Percentiles rank a stretch among this genome's conserved stretches.
Conservation (phyloP, 2,113 vertebrate genomes). For the Mastomys coucha region DNA sequence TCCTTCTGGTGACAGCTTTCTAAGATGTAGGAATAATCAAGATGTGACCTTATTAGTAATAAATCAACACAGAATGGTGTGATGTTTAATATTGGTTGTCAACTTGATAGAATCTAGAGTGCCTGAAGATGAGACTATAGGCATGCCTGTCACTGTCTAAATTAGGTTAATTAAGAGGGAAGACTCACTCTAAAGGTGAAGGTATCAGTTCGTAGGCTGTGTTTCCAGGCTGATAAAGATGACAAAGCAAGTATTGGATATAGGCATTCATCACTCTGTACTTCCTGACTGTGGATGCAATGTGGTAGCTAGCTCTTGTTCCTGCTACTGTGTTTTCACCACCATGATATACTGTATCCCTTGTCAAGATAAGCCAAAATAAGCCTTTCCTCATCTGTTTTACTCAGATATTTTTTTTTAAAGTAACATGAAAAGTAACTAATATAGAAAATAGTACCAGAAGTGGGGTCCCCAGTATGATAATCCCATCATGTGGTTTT, state of each 20-base stretch:
- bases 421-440: not conserved
- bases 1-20: not conserved
- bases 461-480: not conserved
- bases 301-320: not conserved
- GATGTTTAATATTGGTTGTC: constrained; percentile 5
- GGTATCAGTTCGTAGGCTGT: not conserved
- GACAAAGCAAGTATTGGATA: not conserved
- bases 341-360: not conserved
- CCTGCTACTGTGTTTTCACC: not conserved
- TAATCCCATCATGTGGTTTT: not conserved
- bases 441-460: not conserved
- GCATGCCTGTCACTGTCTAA: not conserved
- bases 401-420: not conserved
- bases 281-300: not conserved
- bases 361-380: not conserved
- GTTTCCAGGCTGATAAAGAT: not conserved
- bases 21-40: constrained; percentile 41
- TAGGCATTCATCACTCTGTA: not conserved
- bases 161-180: not conserved
- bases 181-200: not conserved
- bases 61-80: not conserved
- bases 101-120: not conserved
- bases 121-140: not conserved
- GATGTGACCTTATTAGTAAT: not conserved
- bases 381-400: not conserved